These are phyloP conservation scores for Apodemia hepburni DNA, from an alignment of 2,888 invertebrate genomes.

Conservation along the genomic window DNA sequence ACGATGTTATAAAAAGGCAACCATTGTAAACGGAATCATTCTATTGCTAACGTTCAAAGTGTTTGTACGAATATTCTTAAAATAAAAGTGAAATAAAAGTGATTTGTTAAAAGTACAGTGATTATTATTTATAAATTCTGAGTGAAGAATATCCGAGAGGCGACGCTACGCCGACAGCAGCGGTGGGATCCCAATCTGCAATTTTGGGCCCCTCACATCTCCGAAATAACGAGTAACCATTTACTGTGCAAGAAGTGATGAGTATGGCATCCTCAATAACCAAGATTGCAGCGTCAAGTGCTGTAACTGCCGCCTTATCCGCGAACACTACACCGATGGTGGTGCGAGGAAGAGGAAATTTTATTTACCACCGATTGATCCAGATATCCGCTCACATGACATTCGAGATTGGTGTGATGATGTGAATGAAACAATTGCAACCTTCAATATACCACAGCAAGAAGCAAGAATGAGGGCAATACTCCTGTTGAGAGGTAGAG, in stretches of 20 bases:
- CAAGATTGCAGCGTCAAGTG: background rate
- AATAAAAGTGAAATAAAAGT: no score
- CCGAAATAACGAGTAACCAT: background rate
- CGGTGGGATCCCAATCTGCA: no score
- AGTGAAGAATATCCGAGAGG: no score
- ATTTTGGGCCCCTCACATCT: no score
- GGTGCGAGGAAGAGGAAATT: background rate
- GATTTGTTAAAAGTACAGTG: no score
- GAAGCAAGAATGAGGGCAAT: constrained; percentile 32
- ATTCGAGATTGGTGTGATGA: background rate
- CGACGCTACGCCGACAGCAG: no score
- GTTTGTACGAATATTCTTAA: no score
- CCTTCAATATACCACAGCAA: constrained; percentile 21
- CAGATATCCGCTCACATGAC: background rate
- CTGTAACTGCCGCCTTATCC: background rate
- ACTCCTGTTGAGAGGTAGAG: constrained; percentile 28
- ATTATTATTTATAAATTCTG: no score
- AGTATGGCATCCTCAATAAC: no score
- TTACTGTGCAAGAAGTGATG: background rate
- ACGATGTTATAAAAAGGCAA: no score
- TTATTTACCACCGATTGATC: background rate
- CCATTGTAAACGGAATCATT: no score
- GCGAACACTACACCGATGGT: background rate
- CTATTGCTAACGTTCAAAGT: no score
- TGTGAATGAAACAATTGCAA: background rate